Base-by-base conservation (phyloP, 2,113 vertebrate species). In the Macaca mulatta region DNA sequence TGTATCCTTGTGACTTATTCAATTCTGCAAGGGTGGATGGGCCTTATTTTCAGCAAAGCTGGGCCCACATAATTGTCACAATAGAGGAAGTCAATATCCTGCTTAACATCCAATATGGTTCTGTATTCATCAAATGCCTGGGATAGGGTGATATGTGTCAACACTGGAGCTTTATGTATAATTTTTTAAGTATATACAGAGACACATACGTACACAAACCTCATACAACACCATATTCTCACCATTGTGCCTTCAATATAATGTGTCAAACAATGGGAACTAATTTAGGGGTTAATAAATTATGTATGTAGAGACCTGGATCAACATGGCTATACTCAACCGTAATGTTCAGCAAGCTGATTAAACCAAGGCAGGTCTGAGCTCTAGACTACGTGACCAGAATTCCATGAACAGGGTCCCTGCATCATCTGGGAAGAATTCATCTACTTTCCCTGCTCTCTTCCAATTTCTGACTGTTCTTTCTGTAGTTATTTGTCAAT, bases 361-460 rank as follows among this genome's bases (percentile, higher is more conserved):
- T 99, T 98, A 98, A 98, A 98, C 96, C 97, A 97, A 93, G 89
- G 12, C 81, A 96, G 96, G 14, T 84, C 93, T 90, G 91, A 81
- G 74, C 86, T 97, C 81, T 87, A 88, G 90, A 55, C 77, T 95
- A 96, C 27, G 74, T 92, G 93, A 93, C 55, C 48, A 70, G 94
- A 95, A 93, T 98, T 92, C 94, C 96, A 98, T 98, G 98, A 97
- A 98, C 69, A 70, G 43, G 95, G 57, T 57, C 92, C 57, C 27
- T 38, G 79, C 50, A 32, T 81, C 70, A 64, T 88, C 89, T 78
- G 75, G 90, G 79, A 79, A 75, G 92, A 82, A 16, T 10, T 70
- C 74, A 48, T 70, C 72, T 61, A 11, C 77, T 72, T 95, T 45
- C 80, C 92, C 83, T n/a, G 59, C 45, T 79, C 45, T 80, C 4